Percentiles rank a stretch among this genome's conserved stretches.
phyloP scores from a whole-genome alignment of 1,140 invertebrate genomes.

The Proales similis region DNA sequence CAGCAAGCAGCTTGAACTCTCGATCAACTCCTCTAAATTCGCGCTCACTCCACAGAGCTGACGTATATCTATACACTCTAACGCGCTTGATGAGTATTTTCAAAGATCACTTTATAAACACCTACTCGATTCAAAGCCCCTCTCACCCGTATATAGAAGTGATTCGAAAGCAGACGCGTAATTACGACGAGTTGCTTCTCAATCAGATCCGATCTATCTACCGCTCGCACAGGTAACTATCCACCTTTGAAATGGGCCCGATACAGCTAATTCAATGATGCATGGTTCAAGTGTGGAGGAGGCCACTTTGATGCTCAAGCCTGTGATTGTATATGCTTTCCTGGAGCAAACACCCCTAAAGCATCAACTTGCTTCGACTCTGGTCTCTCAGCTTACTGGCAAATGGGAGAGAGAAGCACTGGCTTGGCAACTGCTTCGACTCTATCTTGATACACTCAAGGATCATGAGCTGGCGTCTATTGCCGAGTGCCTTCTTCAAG shows the following conservation, averaged over 20 bases:
- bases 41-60: no score
- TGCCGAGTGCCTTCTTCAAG: no score
- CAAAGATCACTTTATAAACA: background rate
- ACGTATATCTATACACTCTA: no score
- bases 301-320: background rate
- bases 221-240: background rate
- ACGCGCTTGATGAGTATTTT: slow-evolving; percentile 4
- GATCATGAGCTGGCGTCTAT: no score
- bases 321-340: slow-evolving; percentile 17
- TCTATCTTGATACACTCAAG: no score
- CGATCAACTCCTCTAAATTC: no score
- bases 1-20: no score
- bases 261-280: no score
- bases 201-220: slow-evolving; percentile 15
- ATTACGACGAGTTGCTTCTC: background rate
- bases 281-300: background rate
- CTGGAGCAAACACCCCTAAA: slow-evolving; percentile 3
- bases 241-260: background rate
- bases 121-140: slow-evolving; percentile 15
- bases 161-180: slow-evolving; percentile 9
- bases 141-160: slow-evolving; percentile 24
- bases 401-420: no score
- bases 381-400: no score
- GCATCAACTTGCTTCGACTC: background rate
- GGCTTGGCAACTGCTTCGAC: no score